These are phyloP conservation scores for Dipus sagitta DNA, from an alignment of 2,797 vertebrate species.

Conservation along the genomic window DNA sequence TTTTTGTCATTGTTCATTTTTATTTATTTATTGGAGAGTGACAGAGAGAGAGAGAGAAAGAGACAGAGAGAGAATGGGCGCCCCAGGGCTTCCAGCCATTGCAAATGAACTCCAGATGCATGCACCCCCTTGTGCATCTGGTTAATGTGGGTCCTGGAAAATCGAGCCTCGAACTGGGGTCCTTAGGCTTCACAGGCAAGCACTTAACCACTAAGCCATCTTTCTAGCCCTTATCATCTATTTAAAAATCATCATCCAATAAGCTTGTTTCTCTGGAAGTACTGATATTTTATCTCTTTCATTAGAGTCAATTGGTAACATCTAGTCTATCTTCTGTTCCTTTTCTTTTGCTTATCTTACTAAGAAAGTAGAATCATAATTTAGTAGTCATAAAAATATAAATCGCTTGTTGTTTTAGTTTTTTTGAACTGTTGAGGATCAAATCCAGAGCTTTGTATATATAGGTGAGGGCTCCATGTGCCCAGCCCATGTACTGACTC, in stretches of 20 bases:
- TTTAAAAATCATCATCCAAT: conserved; percentile 46
- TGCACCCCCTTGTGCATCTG: too few relatives aligned
- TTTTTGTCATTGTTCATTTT: too few relatives aligned
- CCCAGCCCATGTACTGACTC: not conserved
- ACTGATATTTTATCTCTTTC: not conserved
- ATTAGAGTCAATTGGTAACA: not conserved
- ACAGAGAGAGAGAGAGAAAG: too few relatives aligned
- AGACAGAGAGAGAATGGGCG: too few relatives aligned
- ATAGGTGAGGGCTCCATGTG: not conserved
- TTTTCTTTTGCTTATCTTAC: not conserved
- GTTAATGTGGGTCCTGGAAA: too few relatives aligned
- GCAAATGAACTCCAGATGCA: too few relatives aligned
- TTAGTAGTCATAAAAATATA: conserved; percentile 15
- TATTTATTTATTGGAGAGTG: too few relatives aligned
- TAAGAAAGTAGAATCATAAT: not conserved
- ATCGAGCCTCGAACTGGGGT: too few relatives aligned
- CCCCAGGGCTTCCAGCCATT: too few relatives aligned
- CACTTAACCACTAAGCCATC: too few relatives aligned
- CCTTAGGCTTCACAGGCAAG: too few relatives aligned
- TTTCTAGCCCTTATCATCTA: conserved; percentile 50
- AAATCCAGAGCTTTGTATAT: not conserved
- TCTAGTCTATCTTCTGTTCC: not conserved
- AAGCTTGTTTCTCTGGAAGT: not conserved
- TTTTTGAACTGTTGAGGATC: not conserved
- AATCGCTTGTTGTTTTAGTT: not conserved